Evolutionary conservation across 2,113 vertebrate species (phyloP).

Genomic region (Osmerus mordax): DNA sequence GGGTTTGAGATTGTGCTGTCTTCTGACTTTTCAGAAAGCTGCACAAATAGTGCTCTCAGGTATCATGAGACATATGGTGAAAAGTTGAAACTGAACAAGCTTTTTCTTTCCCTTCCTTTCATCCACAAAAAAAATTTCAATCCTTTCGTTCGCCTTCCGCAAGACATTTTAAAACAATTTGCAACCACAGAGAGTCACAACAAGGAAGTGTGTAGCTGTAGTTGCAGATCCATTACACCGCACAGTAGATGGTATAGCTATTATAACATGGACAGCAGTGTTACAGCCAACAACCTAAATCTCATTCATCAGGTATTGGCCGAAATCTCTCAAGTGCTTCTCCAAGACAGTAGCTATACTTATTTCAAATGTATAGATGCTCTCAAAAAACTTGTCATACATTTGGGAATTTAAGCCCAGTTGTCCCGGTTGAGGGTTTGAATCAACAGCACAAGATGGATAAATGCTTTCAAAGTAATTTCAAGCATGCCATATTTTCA

Average conservation of each 20-base stretch:
- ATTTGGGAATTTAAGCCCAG: neutral
- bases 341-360: no score
- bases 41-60: slow-evolving; percentile 14
- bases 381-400: no score
- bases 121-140: neutral
- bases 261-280: slow-evolving; percentile 29
- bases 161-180: slow-evolving; percentile 60
- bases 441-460: neutral
- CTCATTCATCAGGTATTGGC: neutral
- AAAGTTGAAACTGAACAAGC: slow-evolving; percentile 39
- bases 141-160: slow-evolving; percentile 23
- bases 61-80: slow-evolving; percentile 42
- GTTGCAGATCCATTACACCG: slow-evolving; percentile 48
- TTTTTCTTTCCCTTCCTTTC: slow-evolving; percentile 32
- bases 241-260: slow-evolving; percentile 46
- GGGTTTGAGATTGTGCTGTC: neutral
- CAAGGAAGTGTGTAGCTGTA: slow-evolving; percentile 44
- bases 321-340: no score
- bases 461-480: neutral
- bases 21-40: neutral
- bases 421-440: neutral
- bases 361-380: no score
- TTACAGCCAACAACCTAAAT: slow-evolving; percentile 12
- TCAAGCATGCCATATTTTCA: slow-evolving; percentile 23
- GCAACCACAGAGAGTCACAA: slow-evolving; percentile 58